Base-by-base conservation (phyloP, 2,888 invertebrate species). In the Dioctria rufipes region DNA sequence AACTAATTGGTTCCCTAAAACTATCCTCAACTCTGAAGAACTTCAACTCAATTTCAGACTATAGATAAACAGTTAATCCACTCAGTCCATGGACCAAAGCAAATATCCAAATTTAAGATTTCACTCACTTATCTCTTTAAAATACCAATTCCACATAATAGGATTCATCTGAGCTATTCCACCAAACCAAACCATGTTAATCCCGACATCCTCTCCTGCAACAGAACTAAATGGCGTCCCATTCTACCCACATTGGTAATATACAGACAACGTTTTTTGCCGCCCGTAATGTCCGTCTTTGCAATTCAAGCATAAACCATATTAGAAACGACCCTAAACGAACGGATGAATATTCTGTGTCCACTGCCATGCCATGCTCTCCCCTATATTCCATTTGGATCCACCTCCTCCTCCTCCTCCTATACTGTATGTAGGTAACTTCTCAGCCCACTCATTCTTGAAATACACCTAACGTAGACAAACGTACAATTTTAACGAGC, bases 401-500 rank as follows among this genome's bases (percentile, higher is more conserved):
- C 51, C 51, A 49, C 4, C 51, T 8, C 51, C n/a, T 11, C 11
- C 67, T 11, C 39, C 46, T n/a, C 75, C 43, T 9, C 25, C 4
- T 25, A 63, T 4, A 61, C 77, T n/a, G n/a, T 25, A 25, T 25
- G 25, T 25, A 25, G 25, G 25, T 25, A 25, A 25, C 8, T 11
- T 8, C 11, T 54, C 11, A 11, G 54, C 54, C 77, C 63, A 43
- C 39, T 77, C 49, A 63, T 25, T 25, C 25, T 25, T 25, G 61
- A 63, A 63, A 63, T 60, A 42, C n/a, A 42, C 63, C 63, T 61
- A 77, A 77, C 77, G 63, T 77, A 77, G 77, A 77, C 77, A 77
- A 77, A 77, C 77, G 77, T 77, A 77, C 77, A 77, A 46, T 77
- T 77, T 77, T 77, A 77, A 77, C 77, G 77, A 77, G 77, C 77